Base-by-base conservation (phyloP, 2,888 invertebrate genomes). In the Stenotaenia linearis region DNA sequence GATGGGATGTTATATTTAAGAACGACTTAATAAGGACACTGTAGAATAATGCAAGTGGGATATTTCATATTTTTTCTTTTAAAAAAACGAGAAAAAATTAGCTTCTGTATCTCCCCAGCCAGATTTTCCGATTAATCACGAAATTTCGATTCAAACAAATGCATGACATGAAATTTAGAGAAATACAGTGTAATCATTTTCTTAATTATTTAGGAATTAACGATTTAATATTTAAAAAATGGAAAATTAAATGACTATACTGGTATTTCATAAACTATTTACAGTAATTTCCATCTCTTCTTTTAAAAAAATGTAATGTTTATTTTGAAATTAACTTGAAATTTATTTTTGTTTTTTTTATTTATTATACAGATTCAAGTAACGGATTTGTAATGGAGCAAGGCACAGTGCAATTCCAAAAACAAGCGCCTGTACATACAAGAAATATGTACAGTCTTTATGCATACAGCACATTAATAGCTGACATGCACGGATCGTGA, bases 1-100 rank as follows among this genome's bases (percentile, higher is more conserved):
- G 69, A 69, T 69, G 69, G 69, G 69, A 69, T 69, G 69, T 69
- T 69, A 69, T 69, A 69, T 69, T 25, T 69, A 69, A 69, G 28
- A 28, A 23, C 23, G 21, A 23, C 40, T 40, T 69, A 25, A n/a
- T n/a, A n/a, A n/a, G n/a, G n/a, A n/a, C n/a, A n/a, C n/a, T n/a
- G n/a, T 25, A 28, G 69, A 69, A 69, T 28, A 69, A 69, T 69
- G 69, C 69, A 69, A 69, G 69, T 69, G 9, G 9, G 23, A 69
- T 69, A 25, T 69, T 69, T 25, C 18, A 1, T 69, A 18, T 18
- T 40, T 15, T 40, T 40, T 40, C n/a, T n/a, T n/a, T n/a, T n/a
- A n/a, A n/a, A n/a, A 40, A 40, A 4, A 40, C 12, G 15, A 40
- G 12, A 15, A 15, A 40, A n/a, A 12, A 15, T 32, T 40, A n/a